Evolutionary conservation across 2,113 vertebrate genomes (phyloP), one percentile per base, ranked within the genome.

Genomic region (Melozone crissalis): DNA sequence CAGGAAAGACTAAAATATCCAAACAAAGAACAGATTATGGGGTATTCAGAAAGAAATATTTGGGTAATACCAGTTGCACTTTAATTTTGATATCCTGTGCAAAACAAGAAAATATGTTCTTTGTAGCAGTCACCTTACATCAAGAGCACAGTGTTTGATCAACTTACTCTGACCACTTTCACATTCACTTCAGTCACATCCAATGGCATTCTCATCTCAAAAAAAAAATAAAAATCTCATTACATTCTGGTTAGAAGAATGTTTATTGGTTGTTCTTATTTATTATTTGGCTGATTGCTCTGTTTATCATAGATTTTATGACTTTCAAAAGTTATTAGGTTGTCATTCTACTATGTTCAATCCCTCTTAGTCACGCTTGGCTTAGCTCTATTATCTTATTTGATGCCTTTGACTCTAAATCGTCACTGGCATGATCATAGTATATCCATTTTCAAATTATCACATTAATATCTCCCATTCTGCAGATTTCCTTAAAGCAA

Each of bases 371-470:
- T 94, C 84, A 94, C 2, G 5, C 44, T 87, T 87, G 82, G n/a
- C 27, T 91, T 84, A 78, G 9, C 26, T 83, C 43, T 93, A 30
- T 94, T 82, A 88, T 11, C 35, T 95, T 82, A 71, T 86, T 66
- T 87, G 78, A 82, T 73, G 59, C 35, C n/a, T 94, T 82, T 86
- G 59, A 72, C 89, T 86, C 20, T 82, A 77, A 93, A 89, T 87
- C 43, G 74, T 90, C 54, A 80, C 43, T 83, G 62, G 24, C n/a
- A 77, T 80, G 28, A 89, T 95, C 73, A 93, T 41, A 90, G 49
- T 82, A 27, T 63, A 82, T 41, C 43, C 20, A 68, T 74, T 91
- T 91, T 71, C 85, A 90, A 96, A 89, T 93, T 87, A 84, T 52
- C 58, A 73, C 39, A 41, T 92, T 95, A 94, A 81, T 94, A 95